Evolutionary conservation across 2,888 invertebrate genomes (phyloP), one percentile per base, ranked within the genome.

Genomic region (Crematogaster levior): DNA sequence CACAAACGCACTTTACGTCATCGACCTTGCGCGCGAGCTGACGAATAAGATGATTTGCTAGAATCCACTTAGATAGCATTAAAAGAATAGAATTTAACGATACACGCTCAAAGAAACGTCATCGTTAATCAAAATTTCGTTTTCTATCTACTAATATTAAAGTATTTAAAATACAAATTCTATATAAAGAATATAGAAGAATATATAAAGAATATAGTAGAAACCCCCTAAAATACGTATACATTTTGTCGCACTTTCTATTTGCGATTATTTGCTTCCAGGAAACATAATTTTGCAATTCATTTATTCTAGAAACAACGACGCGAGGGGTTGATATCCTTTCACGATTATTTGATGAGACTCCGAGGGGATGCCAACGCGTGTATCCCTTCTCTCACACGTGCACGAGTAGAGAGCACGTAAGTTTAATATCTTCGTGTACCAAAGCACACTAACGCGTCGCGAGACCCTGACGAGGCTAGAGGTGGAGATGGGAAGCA

Each of bases 391-490:
- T 18, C 66, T 30, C 70, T 65, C 27, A 37, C 63, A 75, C 65
- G 48, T 65, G 30, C 80, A 21, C 48, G 53, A n/a, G 12, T 46
- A 46, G 30, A 40, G 81, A 66, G 73, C 82, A 85, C 88, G 90
- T 90, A 88, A 88, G 89, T 90, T 91, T 90, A 91, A 92, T 92
- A 92, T 91, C 90, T 88, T 87, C 88, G 81, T 88, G 89, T 88
- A 90, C 88, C 82, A 86, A 83, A 86, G 86, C 77, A 73, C 40
- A 51, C 84, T 77, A 84, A 84, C 82, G 83, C 73, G 81, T 30
- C 77, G 84, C 63, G 81, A 83, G 75, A 66, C 61, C 46, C 61
- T 21, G 60, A 18, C 37, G 48, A 58, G 43, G 37, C 18, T 18
- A n/a, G 43, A 27, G 56, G 7, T 3, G 68, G 73, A 82, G 83